phyloP scores from a whole-genome alignment of 1,140 invertebrate genomes.

The Drosophila sturtevanti region DNA sequence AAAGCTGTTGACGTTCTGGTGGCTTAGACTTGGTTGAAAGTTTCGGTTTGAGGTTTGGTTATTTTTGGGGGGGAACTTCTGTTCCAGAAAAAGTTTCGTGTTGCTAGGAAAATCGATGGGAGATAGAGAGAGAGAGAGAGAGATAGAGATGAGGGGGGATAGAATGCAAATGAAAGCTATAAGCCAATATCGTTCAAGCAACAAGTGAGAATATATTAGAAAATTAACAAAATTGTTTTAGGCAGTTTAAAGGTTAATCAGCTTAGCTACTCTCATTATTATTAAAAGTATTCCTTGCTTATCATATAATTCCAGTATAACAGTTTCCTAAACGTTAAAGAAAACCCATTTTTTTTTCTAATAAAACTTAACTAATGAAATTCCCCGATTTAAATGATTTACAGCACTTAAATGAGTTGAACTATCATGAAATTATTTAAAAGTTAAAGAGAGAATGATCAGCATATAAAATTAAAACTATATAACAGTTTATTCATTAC shows the following conservation, averaged over 20 bases:
- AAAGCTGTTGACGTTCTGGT: conserved; percentile 1
- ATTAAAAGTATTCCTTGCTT: too few species aligned
- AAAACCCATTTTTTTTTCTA: background rate
- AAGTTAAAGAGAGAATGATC: too few species aligned
- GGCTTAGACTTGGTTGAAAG: conserved; percentile 5
- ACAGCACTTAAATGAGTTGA: too few species aligned
- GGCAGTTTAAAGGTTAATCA: background rate
- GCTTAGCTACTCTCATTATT: background rate
- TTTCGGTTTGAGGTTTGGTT: background rate
- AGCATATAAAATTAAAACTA: too few species aligned
- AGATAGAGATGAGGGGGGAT: too few species aligned
- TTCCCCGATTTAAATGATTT: too few species aligned
- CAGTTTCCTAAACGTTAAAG: background rate
- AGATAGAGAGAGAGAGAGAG: background rate
- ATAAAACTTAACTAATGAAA: too few species aligned
- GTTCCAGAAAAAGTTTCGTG: background rate
- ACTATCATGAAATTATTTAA: too few species aligned
- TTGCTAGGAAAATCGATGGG: background rate
- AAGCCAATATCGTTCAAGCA: background rate
- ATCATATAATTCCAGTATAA: background rate
- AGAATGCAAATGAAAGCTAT: too few species aligned
- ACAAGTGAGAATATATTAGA: background rate
- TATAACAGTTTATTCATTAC: too few species aligned
- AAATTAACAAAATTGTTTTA: background rate
- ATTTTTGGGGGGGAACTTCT: background rate